phyloP scores from a whole-genome alignment of 2,888 invertebrate species.

The Drosophila mulleri region DNA sequence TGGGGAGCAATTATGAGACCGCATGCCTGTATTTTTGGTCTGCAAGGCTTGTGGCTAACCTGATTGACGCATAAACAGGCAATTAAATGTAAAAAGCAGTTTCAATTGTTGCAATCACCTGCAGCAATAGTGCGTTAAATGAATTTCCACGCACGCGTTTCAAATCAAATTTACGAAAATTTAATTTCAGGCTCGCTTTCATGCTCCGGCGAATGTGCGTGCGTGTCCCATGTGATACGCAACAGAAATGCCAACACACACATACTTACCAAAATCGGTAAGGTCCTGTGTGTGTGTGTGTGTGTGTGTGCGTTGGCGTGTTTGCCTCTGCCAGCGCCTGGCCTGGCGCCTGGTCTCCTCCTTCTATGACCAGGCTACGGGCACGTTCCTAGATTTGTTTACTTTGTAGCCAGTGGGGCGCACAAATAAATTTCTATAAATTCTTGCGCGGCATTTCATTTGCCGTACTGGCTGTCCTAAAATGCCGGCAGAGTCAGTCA shows the following conservation, averaged over 20 bases:
- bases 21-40: slow-evolving; percentile 25
- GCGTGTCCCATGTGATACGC: slow-evolving; percentile 55
- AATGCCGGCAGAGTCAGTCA: slow-evolving; percentile 66
- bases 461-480: slow-evolving; percentile 67
- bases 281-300: not conserved
- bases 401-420: slow-evolving; percentile 66
- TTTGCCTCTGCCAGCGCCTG: slow-evolving; percentile 43
- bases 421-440: slow-evolving; percentile 80
- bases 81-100: slow-evolving; percentile 59
- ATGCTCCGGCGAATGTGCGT: slow-evolving; percentile 65
- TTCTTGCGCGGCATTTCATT: slow-evolving; percentile 80
- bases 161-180: slow-evolving; percentile 77
- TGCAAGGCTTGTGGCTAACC: slow-evolving; percentile 39
- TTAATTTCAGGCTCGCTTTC: slow-evolving; percentile 74
- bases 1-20: slow-evolving; percentile 40
- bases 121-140: slow-evolving; percentile 54
- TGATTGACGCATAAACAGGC: slow-evolving; percentile 79
- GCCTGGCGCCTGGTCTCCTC: slow-evolving; percentile 22
- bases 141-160: slow-evolving; percentile 77
- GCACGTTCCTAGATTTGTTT: slow-evolving; percentile 77
- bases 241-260: slow-evolving; percentile 13
- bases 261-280: slow-evolving; percentile 2
- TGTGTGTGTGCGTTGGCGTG: slow-evolving; percentile 25
- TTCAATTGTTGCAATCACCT: slow-evolving; percentile 58
- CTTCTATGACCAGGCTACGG: slow-evolving; percentile 52